phyloP scores from a whole-genome alignment of 2,113 vertebrate genomes.

The Psephotus haematonotus region DNA sequence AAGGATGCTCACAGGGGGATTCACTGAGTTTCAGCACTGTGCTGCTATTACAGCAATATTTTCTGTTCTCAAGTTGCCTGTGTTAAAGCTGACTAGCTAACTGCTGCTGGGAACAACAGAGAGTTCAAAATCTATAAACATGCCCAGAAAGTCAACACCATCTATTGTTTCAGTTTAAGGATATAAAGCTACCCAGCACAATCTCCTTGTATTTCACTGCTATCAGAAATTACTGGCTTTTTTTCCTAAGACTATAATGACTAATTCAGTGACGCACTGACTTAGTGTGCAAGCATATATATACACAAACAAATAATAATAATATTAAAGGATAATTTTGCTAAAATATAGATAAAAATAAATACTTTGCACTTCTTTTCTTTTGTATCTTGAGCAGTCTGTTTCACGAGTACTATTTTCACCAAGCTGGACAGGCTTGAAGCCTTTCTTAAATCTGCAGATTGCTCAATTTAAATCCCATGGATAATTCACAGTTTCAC shows the following conservation, averaged over 20 bases:
- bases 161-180: background rate
- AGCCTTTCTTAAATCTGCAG: background rate
- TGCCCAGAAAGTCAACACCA: background rate
- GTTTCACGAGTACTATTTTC: background rate
- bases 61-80: background rate
- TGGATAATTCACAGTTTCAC: background rate
- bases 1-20: background rate
- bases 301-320: background rate
- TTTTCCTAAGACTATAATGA: background rate
- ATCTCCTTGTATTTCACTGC: background rate
- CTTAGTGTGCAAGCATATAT: background rate
- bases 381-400: background rate
- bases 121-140: background rate
- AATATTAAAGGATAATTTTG: background rate
- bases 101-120: background rate
- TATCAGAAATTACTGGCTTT: background rate
- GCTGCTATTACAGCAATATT: background rate
- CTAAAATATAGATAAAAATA: background rate
- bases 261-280: background rate
- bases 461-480: background rate
- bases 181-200: background rate
- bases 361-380: background rate
- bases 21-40: background rate
- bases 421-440: background rate
- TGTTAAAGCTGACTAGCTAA: background rate